Conservation (phyloP, 2,888 invertebrate species). For the Amphipyra tragopoginis region DNA sequence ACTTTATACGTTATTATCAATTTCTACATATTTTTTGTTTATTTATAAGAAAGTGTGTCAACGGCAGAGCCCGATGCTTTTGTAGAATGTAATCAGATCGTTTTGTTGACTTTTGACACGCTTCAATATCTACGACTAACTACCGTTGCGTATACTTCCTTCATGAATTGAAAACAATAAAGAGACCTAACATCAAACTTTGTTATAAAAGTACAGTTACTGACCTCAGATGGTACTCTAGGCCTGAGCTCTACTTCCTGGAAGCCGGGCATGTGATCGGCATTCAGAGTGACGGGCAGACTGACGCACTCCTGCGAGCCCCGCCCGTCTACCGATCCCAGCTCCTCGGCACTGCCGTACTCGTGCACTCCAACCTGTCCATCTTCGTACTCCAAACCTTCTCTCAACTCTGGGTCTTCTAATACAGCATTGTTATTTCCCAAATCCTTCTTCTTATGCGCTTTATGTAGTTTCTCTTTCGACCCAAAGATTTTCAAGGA, state of each 20-base stretch:
- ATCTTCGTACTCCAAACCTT: slow-evolving; percentile 81
- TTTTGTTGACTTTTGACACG: slow-evolving; percentile 43
- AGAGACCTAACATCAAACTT: background rate
- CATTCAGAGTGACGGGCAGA: slow-evolving; percentile 84
- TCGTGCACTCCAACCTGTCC: slow-evolving; percentile 73
- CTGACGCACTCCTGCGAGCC: slow-evolving; percentile 87
- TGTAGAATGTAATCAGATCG: slow-evolving; percentile 27
- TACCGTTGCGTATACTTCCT: slow-evolving; percentile 18
- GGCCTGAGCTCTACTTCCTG: slow-evolving; percentile 86
- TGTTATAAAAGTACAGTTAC: slow-evolving; percentile 42
- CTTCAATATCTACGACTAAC: slow-evolving; percentile 7
- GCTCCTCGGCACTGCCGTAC: slow-evolving; percentile 85
- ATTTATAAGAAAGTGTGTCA: slow-evolving; percentile 31
- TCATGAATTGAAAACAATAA: background rate
- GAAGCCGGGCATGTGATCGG: slow-evolving; percentile 86
- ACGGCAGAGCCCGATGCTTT: slow-evolving; percentile 21
- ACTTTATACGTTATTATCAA: slow-evolving; percentile 1
- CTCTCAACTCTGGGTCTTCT: slow-evolving; percentile 85
- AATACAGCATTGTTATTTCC: slow-evolving; percentile 87
- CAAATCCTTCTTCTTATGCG: slow-evolving; percentile 84
- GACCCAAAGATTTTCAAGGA: slow-evolving; percentile 87
- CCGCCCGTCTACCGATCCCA: slow-evolving; percentile 82
- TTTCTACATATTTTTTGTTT: slow-evolving; percentile 3
- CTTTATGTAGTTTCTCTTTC: slow-evolving; percentile 88
- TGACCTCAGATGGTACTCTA: slow-evolving; percentile 85